Base-by-base conservation (phyloP, 2,113 vertebrate species). In the Phalacrocorax pelagicus region DNA sequence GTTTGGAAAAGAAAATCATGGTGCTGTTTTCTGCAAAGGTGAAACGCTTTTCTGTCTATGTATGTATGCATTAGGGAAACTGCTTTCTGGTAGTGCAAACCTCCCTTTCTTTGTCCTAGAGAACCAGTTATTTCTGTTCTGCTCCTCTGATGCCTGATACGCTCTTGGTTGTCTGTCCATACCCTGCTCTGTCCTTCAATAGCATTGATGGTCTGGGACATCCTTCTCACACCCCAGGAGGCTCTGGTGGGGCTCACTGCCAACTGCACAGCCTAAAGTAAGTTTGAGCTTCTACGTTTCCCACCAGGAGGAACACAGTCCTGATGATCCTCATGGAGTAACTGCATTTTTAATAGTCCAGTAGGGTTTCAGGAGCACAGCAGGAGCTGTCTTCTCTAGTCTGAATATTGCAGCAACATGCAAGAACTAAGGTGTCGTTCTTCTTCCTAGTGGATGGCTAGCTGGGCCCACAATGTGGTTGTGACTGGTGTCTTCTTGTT, bases 381-480 rank as follows among this genome's bases (percentile, higher is more conserved):
- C 30, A 58, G 75, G 67, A 95, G 18, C 63, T 81, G 57, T 78
- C 42, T 74, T 54, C 22, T 74, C 24, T 38, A 24, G 27, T 29
- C 34, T 40, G 62, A 75, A 54, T 12, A 17, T 44, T 82, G 54
- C 61, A 72, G 66, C 18, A 49, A 32, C 24, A 3, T 24, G 22
- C 17, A 40, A 26, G 44, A 62, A 14, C 57, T 40, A 26, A 71
- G 40, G 22, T 74, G 69, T 59, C 42, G 17, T 29, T 55, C 15
- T 15, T 54, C 27, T 40, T 66, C 38, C 72, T 10, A 29, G n/a
- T 0, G 0, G 27, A 18, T 21, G 18, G 15, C 32, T 63, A 55
- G 32, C 51, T 85, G 74, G 40, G 52, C 92, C 16, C 54, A 36
- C 29, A 81, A 2, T 0, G 0, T 46, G n/a, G 7, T 55, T 29